phyloP scores from a whole-genome alignment of 2,888 invertebrate genomes.

The Empis stercorea region DNA sequence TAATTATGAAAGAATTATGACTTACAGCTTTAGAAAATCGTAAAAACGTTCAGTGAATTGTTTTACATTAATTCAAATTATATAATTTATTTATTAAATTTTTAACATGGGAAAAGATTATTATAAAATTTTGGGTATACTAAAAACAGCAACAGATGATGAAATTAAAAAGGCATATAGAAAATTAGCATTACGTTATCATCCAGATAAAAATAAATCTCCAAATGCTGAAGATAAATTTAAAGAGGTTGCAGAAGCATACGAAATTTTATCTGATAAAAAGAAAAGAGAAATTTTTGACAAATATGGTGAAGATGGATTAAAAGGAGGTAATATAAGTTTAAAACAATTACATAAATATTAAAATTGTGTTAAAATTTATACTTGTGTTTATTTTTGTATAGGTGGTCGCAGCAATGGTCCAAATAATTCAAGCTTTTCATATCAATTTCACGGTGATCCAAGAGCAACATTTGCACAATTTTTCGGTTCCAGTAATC shows the following conservation, averaged over 20 bases:
- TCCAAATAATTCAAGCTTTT: conserved; percentile 50
- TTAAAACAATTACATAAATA: too few species aligned
- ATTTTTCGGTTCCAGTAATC: conserved; percentile 93
- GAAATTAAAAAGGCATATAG: conserved; percentile 94
- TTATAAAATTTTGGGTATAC: conserved; percentile 84
- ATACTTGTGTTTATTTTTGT: neutral
- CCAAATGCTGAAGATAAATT: conserved; percentile 92
- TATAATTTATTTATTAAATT: neutral
- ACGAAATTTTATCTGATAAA: conserved; percentile 91
- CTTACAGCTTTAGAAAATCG: too few species aligned
- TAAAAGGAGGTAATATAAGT: conserved; percentile 73
- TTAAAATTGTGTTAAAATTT: neutral
- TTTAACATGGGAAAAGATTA: conserved; percentile 65
- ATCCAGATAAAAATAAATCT: conserved; percentile 97
- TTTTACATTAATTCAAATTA: too few species aligned
- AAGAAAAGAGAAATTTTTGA: conserved; percentile 94
- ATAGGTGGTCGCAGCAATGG: conserved; percentile 47
- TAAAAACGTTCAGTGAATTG: too few species aligned
- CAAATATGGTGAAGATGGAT: conserved; percentile 82
- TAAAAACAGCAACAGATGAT: conserved; percentile 70
- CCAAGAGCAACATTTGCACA: conserved; percentile 94
- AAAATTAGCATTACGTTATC: conserved; percentile 92
- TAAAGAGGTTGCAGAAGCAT: conserved; percentile 96
- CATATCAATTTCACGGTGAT: conserved; percentile 90
- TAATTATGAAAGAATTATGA: too few species aligned